Conservation (phyloP, 2,113 vertebrate species). For the Dasyurus viverrinus region DNA sequence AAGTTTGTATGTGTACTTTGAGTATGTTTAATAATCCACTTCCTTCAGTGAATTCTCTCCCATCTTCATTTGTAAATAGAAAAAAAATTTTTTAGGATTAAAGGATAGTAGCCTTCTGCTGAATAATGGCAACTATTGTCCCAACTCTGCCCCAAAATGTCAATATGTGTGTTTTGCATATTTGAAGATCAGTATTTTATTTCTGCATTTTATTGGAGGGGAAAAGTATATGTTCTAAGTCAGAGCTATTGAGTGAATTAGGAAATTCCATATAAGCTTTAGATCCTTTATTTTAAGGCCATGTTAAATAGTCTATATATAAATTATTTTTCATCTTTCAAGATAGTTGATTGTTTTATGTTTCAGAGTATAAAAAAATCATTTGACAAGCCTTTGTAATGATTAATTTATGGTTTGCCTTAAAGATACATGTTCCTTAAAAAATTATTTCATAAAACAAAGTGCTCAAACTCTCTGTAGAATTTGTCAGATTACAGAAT, state of each 20-base stretch:
- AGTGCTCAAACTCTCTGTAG: slow-evolving; percentile 43
- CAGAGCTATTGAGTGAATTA: slow-evolving; percentile 67
- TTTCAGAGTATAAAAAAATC: slow-evolving; percentile 63
- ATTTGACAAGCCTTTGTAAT: slow-evolving; percentile 61
- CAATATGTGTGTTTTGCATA: slow-evolving; percentile 64
- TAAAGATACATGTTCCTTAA: slow-evolving; percentile 48
- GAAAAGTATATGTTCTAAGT: slow-evolving; percentile 63
- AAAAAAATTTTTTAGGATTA: slow-evolving; percentile 51
- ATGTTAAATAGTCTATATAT: slow-evolving; percentile 74
- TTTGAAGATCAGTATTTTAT: slow-evolving; percentile 73
- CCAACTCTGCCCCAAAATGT: slow-evolving; percentile 68
- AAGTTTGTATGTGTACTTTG: slow-evolving; percentile 78
- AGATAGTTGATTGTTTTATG: slow-evolving; percentile 64
- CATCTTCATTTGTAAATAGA: slow-evolving; percentile 75
- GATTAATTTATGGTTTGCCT: slow-evolving; percentile 67
- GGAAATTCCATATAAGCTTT: slow-evolving; percentile 77
- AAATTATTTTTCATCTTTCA: slow-evolving; percentile 65
- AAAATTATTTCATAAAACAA: slow-evolving; percentile 55
- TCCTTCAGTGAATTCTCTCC: slow-evolving; percentile 77
- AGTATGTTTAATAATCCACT: slow-evolving; percentile 79
- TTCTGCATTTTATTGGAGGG: slow-evolving; percentile 70
- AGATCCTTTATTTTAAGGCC: slow-evolving; percentile 70
- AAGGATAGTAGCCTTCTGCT: slow-evolving; percentile 62
- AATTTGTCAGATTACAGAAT: slow-evolving; percentile 53
- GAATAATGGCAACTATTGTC: slow-evolving; percentile 76